Evolutionary conservation across 2,113 vertebrate species (phyloP).

Genomic region (Corythoichthys haematopterus): DNA sequence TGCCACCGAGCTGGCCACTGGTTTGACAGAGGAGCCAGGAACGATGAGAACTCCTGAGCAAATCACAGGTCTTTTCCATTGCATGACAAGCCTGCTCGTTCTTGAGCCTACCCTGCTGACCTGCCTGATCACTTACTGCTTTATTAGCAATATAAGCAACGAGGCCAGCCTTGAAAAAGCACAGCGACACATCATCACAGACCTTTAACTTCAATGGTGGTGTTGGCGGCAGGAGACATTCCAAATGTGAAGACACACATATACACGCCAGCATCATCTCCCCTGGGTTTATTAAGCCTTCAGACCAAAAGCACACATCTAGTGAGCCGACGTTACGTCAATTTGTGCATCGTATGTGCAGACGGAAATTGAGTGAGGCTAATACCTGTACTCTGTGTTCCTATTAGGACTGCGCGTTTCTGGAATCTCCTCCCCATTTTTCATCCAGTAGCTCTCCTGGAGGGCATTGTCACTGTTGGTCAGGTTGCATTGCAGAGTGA

Average conservation of each 20-base stretch:
- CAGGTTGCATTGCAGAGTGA: slow-evolving; percentile 91
- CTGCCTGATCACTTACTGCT: neutral
- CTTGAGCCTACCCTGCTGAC: slow-evolving; percentile 27
- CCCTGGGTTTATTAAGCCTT: slow-evolving; percentile 84
- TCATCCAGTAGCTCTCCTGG: slow-evolving; percentile 85
- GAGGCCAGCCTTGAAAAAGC: slow-evolving; percentile 13
- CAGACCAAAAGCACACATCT: slow-evolving; percentile 43
- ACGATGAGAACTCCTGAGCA: slow-evolving; percentile 43
- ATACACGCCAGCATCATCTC: slow-evolving; percentile 87
- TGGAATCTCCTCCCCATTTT: slow-evolving; percentile 84
- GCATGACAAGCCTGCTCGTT: slow-evolving; percentile 23
- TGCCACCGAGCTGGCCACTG: slow-evolving; percentile 59
- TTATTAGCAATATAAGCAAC: slow-evolving; percentile 25
- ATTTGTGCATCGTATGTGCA: neutral
- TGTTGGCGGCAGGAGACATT: slow-evolving; percentile 78
- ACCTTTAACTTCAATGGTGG: slow-evolving; percentile 96
- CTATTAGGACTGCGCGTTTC: slow-evolving; percentile 63
- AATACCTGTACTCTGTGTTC: slow-evolving; percentile 81
- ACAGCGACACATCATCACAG: slow-evolving; percentile 52
- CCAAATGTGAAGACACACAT: slow-evolving; percentile 87
- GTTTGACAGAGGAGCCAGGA: slow-evolving; percentile 62
- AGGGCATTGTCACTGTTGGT: slow-evolving; percentile 69
- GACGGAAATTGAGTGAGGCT: neutral
- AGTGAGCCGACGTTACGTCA: slow-evolving; percentile 12
- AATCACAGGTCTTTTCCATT: slow-evolving; percentile 36